These are phyloP conservation scores for Diglossa brunneiventris DNA, from an alignment of 2,113 vertebrate genomes.

Conservation along the genomic window DNA sequence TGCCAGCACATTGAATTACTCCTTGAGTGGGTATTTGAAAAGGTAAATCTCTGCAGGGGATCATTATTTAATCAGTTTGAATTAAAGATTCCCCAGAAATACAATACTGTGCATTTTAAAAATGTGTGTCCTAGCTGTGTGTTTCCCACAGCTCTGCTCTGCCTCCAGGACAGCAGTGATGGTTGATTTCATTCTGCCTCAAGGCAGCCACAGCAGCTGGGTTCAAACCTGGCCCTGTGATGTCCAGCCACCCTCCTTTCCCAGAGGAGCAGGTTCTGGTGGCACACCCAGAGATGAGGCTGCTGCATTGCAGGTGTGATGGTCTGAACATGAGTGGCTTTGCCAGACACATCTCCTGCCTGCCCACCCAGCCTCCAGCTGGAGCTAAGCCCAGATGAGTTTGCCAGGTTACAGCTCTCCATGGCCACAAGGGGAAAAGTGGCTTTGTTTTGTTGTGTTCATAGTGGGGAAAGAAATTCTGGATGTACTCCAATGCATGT, in stretches of 20 bases:
- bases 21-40: not conserved
- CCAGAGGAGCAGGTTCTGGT: not conserved
- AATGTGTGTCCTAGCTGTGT: not conserved
- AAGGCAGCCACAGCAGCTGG: not conserved
- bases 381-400: not conserved
- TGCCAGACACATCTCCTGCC: not conserved
- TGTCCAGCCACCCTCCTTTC: not conserved
- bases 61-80: not conserved
- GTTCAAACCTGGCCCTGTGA: fast-evolving
- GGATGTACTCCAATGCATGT: not conserved
- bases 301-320: not conserved
- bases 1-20: not conserved
- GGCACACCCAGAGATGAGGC: not conserved
- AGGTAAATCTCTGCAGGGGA: not conserved
- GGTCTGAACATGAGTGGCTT: not conserved
- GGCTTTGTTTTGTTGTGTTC: not conserved
- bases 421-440: not conserved
- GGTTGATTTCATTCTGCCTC: not conserved
- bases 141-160: not conserved
- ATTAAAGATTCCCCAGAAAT: conserved; percentile 7
- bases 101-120: not conserved
- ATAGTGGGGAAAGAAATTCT: not conserved
- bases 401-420: not conserved
- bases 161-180: not conserved
- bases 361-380: not conserved